A percentile compares a stretch with the other conserved stretches of the same genome.
Evolutionary conservation across 2,113 vertebrate species (phyloP).

Genomic region (Ictidomys tridecemlineatus): DNA sequence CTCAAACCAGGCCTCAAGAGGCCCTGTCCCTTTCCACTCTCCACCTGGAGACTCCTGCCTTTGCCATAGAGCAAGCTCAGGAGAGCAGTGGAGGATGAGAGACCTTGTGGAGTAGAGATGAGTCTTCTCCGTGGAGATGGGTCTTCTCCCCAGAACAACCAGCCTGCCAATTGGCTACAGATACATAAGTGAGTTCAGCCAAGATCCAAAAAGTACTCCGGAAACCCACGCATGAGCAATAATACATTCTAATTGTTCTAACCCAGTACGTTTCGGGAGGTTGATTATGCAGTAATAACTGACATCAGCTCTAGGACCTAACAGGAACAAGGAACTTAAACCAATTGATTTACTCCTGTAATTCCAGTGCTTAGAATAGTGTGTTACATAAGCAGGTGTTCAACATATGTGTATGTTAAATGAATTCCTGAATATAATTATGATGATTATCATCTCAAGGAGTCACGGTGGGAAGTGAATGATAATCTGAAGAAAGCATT

Average conservation of each 20-base stretch:
- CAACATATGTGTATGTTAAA: not conserved
- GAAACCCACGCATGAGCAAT: not conserved
- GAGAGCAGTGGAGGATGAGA: not conserved
- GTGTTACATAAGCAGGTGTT: not conserved
- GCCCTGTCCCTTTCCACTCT: not conserved
- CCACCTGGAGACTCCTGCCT: not conserved
- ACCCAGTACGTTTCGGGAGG: not conserved
- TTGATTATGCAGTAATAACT: not conserved
- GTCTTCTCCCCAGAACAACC: not conserved
- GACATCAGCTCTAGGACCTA: not conserved
- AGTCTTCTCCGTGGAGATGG: not conserved
- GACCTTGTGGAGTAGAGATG: not conserved
- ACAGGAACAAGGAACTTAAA: not conserved
- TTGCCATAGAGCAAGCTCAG: not conserved
- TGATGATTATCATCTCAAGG: not conserved
- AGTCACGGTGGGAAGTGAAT: not conserved
- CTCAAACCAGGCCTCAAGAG: not conserved
- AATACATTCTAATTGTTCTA: not conserved
- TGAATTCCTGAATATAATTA: slow-evolving; percentile 1
- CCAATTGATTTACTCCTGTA: not conserved
- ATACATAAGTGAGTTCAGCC: not conserved
- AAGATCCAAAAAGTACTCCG: not conserved
- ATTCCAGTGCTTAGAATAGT: not conserved
- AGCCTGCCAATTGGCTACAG: not conserved
- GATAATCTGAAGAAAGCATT: not conserved